Evolutionary conservation across 2,888 invertebrate species (phyloP).

Genomic region (Parelbella ahira): DNA sequence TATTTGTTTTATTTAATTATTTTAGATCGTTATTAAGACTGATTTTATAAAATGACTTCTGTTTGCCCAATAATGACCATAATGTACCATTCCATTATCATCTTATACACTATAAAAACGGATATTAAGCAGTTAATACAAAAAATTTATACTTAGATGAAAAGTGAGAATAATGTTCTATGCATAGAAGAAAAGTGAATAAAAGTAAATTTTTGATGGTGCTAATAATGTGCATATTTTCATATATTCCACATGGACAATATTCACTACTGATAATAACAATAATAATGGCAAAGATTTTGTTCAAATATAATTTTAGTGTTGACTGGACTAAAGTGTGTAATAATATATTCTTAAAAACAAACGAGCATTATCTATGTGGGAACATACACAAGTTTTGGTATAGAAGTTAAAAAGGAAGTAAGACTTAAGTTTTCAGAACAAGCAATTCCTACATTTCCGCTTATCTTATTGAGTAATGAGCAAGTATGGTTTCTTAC

Average conservation of each 20-base stretch:
- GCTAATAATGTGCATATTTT: slow-evolving; percentile 8
- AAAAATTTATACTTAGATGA: slow-evolving; percentile 2
- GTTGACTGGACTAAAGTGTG: background rate
- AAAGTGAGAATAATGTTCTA: background rate
- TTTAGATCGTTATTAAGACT: no score
- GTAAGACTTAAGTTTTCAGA: slow-evolving; percentile 13
- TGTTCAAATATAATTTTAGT: slow-evolving; percentile 1
- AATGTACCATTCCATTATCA: no score
- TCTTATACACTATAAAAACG: no score
- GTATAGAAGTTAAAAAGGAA: no score
- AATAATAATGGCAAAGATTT: background rate
- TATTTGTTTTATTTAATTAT: no score
- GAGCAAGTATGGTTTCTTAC: slow-evolving; percentile 28
- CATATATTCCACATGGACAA: slow-evolving; percentile 3
- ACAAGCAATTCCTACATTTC: slow-evolving; percentile 39
- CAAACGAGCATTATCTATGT: no score
- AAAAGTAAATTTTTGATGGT: slow-evolving; percentile 5
- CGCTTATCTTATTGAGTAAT: slow-evolving; percentile 31
- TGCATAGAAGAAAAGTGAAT: no score
- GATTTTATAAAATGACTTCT: no score
- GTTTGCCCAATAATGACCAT: no score
- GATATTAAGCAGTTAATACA: slow-evolving; percentile 7
- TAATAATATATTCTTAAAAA: no score
- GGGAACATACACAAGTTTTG: no score
- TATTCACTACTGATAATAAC: slow-evolving; percentile 1